Evolutionary conservation across 1,140 invertebrate genomes (phyloP).

Genomic region (Pseudomyrmex cubaensis): DNA sequence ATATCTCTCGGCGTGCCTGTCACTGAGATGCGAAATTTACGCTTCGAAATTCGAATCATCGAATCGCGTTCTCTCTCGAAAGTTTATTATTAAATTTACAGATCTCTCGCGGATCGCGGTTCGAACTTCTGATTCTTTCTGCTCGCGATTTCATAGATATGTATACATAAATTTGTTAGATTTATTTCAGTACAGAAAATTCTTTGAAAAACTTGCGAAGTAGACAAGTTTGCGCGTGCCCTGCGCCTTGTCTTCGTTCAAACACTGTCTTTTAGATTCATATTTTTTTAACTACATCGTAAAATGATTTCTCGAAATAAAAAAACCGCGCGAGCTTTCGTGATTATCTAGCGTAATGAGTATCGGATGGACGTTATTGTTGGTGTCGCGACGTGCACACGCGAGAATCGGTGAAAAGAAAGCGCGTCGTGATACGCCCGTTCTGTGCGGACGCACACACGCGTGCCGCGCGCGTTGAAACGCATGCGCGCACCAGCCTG

Average conservation of each 20-base stretch:
- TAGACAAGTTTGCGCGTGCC: not conserved
- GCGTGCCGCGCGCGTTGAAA: not conserved
- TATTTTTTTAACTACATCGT: not conserved
- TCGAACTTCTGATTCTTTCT: too few species aligned
- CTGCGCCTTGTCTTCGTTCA: not conserved
- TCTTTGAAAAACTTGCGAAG: not conserved
- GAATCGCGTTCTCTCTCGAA: not conserved
- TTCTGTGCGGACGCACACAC: not conserved
- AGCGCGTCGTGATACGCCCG: slow-evolving; percentile 14
- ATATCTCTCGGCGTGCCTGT: slow-evolving; percentile 44
- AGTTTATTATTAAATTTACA: not conserved
- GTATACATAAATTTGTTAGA: too few species aligned
- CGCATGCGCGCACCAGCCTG: slow-evolving; percentile 17
- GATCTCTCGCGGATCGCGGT: too few species aligned
- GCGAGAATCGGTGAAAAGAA: slow-evolving; percentile 1
- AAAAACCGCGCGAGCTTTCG: not conserved
- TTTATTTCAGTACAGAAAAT: not conserved
- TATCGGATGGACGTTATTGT: not conserved
- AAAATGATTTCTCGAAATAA: slow-evolving; percentile 7
- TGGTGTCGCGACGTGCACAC: not conserved
- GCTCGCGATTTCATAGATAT: too few species aligned
- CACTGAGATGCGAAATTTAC: slow-evolving; percentile 40
- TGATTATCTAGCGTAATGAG: slow-evolving; percentile 4
- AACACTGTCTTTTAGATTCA: not conserved
- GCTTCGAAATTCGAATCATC: slow-evolving; percentile 35